These are phyloP conservation scores for Corbicula japonica DNA, from an alignment of 2,888 invertebrate species.

Conservation along the genomic window DNA sequence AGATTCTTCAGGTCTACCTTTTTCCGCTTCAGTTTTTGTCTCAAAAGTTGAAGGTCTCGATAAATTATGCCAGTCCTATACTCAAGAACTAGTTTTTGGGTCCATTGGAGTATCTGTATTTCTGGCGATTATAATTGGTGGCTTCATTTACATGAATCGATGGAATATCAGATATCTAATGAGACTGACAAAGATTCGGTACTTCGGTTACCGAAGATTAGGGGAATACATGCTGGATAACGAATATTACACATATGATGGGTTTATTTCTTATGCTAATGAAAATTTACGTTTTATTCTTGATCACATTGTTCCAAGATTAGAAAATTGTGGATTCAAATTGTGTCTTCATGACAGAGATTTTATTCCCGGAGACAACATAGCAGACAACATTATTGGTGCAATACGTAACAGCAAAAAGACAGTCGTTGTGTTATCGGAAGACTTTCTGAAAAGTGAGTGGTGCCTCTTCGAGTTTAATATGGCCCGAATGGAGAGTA, in stretches of 20 bases:
- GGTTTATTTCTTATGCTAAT: conserved; percentile 54
- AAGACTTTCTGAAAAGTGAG: conserved; percentile 63
- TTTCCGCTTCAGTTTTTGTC: too few relatives aligned
- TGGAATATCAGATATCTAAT: conserved; percentile 63
- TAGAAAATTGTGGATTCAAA: conserved; percentile 41
- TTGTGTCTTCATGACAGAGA: conserved; percentile 71
- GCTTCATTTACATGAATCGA: conserved; percentile 47
- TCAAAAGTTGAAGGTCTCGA: background rate
- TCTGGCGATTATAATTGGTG: conserved; percentile 35
- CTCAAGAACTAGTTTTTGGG: conserved; percentile 11
- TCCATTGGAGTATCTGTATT: conserved; percentile 28
- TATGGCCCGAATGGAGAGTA: conserved; percentile 69
- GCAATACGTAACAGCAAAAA: conserved; percentile 70
- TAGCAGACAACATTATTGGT: conserved; percentile 67
- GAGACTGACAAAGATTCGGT: conserved; percentile 41
- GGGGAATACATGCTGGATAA: background rate
- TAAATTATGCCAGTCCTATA: conserved; percentile 28
- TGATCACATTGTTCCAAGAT: conserved; percentile 22
- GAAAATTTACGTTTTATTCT: conserved; percentile 37
- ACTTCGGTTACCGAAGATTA: conserved; percentile 26
- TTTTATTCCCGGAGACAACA: conserved; percentile 68
- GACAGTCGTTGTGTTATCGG: conserved; percentile 66
- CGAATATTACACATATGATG: conserved; percentile 39
- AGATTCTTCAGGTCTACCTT: background rate
- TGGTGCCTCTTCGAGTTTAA: conserved; percentile 75